Evolutionary conservation across 2,113 vertebrate species (phyloP), one percentile per base, ranked within the genome.

Genomic region (Rhineura floridana): DNA sequence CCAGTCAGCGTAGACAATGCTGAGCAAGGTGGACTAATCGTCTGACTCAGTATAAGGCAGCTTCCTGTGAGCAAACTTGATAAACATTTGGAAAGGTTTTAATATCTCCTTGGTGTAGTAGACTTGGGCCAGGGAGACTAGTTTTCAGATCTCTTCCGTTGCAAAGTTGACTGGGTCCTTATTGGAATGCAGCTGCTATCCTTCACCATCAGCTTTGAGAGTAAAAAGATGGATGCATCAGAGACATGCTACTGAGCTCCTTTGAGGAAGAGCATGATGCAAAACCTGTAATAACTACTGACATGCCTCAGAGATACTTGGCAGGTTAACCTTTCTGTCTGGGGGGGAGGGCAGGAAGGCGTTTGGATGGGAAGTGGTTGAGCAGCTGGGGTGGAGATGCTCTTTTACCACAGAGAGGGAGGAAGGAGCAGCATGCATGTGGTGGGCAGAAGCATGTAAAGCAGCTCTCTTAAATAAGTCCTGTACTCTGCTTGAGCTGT

Each of bases 391-490:
- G 25, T 30, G 23, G 52, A 67, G 84, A 33, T 6, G 7, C 3
- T 17, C 8, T 65, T 30, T 63, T 13, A 70, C 72, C 42, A 48
- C 59, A 25, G n/a, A 50, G n/a, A 30, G 1, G 42, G 65, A 28
- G 65, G 50, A 30, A 1, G 2, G 1, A 9, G 10, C 39, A 0
- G 36, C 21, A 81, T 39, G 15, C 0, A 0, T 3, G 3, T 39
- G 44, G 63, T 62, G 23, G 3, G 21, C 23, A 6, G 59, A 36
- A 3, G n/a, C 30, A 8, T 25, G 1, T 10, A 11, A 44, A 65
- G 36, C 7, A 13, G 21, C 75, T 17, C 30, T 11, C 55, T 30
- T 30, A 30, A 36, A 6, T 5, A 11, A 28, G 69, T 21, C 50
- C 23, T 36, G 25, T 10, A 12, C 72, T 52, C 6, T 46, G 70